Evolutionary conservation across 2,888 invertebrate species (phyloP).

Genomic region (Andrena camellia): DNA sequence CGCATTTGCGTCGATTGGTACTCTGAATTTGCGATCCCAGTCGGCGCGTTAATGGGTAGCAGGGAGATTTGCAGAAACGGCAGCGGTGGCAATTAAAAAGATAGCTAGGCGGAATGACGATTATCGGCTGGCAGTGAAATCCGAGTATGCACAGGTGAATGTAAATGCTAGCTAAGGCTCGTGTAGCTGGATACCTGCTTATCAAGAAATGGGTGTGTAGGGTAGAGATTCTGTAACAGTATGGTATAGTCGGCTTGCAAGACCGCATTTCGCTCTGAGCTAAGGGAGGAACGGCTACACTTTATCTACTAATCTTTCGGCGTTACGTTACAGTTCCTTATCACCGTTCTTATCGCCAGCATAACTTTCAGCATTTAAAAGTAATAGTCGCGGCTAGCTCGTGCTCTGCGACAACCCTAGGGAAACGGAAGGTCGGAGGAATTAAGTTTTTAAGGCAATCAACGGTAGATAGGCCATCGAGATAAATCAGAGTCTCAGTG

Average conservation of each 20-base stretch:
- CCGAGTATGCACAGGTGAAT: conserved; percentile 58
- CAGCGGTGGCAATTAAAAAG: conserved; percentile 49
- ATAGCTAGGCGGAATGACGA: conserved; percentile 54
- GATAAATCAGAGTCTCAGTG: neutral
- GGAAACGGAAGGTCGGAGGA: neutral
- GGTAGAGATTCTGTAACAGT: conserved; percentile 47
- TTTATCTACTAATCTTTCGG: conserved; percentile 26
- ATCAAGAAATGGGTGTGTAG: conserved; percentile 51
- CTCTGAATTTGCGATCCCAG: conserved; percentile 23
- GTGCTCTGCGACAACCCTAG: neutral
- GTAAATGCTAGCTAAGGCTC: conserved; percentile 52
- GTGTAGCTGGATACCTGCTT: conserved; percentile 24
- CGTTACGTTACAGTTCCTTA: conserved; percentile 16
- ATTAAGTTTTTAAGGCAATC: neutral
- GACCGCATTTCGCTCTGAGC: conserved; percentile 1
- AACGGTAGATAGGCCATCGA: neutral
- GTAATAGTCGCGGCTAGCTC: neutral
- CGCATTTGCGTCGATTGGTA: neutral
- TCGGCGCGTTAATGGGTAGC: neutral
- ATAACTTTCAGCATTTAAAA: neutral
- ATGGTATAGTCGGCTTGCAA: conserved; percentile 14
- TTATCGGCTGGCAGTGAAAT: conserved; percentile 52
- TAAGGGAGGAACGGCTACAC: conserved; percentile 16
- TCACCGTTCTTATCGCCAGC: conserved; percentile 23
- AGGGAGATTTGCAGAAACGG: conserved; percentile 31